Conservation (phyloP, 2,888 invertebrate genomes). For the Carabus problematicus region DNA sequence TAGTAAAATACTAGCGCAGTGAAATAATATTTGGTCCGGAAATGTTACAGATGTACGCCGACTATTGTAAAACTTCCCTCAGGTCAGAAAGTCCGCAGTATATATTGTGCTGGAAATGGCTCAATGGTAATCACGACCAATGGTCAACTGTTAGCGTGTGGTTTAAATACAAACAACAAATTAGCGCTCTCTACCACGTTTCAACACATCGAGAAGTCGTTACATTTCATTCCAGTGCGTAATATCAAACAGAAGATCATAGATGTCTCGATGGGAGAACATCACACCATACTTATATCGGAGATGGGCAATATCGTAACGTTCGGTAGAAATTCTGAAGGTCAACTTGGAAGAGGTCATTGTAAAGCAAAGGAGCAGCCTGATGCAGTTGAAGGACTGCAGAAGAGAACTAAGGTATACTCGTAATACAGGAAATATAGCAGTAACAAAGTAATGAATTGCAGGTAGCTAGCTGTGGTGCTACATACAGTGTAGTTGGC, state of each 20-base stretch:
- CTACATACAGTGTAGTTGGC: conserved; percentile 70
- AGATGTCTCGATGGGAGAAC: conserved; percentile 66
- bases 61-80: conserved; percentile 59
- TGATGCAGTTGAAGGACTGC: conserved; percentile 52
- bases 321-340: conserved; percentile 70
- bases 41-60: conserved; percentile 58
- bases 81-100: conserved; percentile 60
- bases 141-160: conserved; percentile 69
- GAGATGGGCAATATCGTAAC: conserved; percentile 70
- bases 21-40: no score
- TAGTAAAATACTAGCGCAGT: conserved; percentile 49
- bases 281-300: conserved; percentile 69
- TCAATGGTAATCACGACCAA: conserved; percentile 67
- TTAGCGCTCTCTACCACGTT: conserved; percentile 64
- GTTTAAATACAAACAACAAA: conserved; percentile 70
- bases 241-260: conserved; percentile 64
- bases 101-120: conserved; percentile 69
- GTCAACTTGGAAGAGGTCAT: conserved; percentile 65
- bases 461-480: conserved; percentile 70
- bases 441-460: background rate
- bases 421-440: background rate
- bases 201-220: conserved; percentile 50
- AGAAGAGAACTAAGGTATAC: conserved; percentile 51
- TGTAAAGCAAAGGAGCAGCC: conserved; percentile 52
- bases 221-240: conserved; percentile 54